Evolutionary conservation across 1,140 invertebrate genomes (phyloP).

Genomic region (Anagrus nilaparvatae): DNA sequence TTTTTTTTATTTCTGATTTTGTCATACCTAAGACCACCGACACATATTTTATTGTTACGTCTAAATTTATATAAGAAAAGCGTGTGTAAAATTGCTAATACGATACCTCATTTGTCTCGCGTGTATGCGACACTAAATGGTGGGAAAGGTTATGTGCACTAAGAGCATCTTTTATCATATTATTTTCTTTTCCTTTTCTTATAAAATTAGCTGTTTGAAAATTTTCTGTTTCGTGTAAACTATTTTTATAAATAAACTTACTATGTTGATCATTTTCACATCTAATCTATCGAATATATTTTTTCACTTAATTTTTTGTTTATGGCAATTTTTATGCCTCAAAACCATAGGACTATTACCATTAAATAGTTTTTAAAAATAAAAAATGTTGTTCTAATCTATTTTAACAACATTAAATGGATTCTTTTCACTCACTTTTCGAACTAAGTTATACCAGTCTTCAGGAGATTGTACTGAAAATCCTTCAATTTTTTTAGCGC

Average conservation of each 20-base stretch:
- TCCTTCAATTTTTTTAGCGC: conserved; percentile 2
- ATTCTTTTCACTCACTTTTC: not conserved
- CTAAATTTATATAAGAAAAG: too few relatives aligned
- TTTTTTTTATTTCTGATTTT: too few relatives aligned
- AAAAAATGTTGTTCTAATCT: conserved; percentile 6
- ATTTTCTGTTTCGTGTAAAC: conserved; percentile 5
- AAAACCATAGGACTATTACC: conserved; percentile 5
- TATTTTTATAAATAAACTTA: conserved; percentile 12
- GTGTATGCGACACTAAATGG: too few relatives aligned
- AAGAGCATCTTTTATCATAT: too few relatives aligned
- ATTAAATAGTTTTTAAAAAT: conserved; percentile 11
- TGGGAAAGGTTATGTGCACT: too few relatives aligned
- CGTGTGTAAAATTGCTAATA: too few relatives aligned
- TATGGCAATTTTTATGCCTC: conserved; percentile 9
- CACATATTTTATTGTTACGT: too few relatives aligned
- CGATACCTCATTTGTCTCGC: too few relatives aligned
- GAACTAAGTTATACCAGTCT: conserved; percentile 14
- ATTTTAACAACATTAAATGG: conserved; percentile 8
- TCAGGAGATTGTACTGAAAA: conserved; percentile 7
- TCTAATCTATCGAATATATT: conserved; percentile 11
- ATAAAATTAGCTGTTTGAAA: too few relatives aligned
- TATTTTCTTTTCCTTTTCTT: too few relatives aligned
- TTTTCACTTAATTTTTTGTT: conserved; percentile 5
- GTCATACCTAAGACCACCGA: too few relatives aligned
- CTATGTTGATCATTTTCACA: conserved; percentile 10